Base-by-base conservation (phyloP, 2,113 vertebrate genomes). In the Polypterus senegalus region DNA sequence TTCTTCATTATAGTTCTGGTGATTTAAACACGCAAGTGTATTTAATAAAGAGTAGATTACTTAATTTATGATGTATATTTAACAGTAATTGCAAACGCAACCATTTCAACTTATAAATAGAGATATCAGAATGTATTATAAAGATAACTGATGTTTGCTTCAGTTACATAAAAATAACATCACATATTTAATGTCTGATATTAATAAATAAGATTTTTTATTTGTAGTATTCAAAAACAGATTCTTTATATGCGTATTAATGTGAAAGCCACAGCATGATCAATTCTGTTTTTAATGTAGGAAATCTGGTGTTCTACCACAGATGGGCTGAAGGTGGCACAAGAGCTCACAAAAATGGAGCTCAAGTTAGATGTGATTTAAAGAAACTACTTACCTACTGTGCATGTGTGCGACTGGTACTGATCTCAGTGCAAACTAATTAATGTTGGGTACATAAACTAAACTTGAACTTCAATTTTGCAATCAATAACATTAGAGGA, bases 321-420 rank as follows among this genome's bases (percentile, higher is more conserved):
- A 27, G 46, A 46, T n/a, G 3, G 56, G 58, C 85, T 83, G 77
- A 65, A 78, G 84, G 81, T 78, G 84, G 80, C 77, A 80, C 68
- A 71, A 62, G 69, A 76, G 67, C 72, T 81, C 75, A 83, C 69
- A 59, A 58, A 84, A 83, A 67, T 3, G 7, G 48, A 61, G 67
- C 69, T 69, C 73, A 77, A 27, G 27, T 71, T 47, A 62, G 54
- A n/a, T 44, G 4, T 7, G 45, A 62, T 9, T 51, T 7, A 9
- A 63, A 54, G 80, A 77, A 73, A 80, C 72, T 66, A 58, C 46
- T 66, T 69, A 68, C 79, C 77, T 70, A 74, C 74, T 77, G 81
- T 70, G 74, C 71, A 27, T 27, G 27, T 27, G 27, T 27, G 27
- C 27, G 27, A 27, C 2, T 27, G 27, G 27, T 27, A 27, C 27